Evolutionary conservation across 2,113 vertebrate species (phyloP).

Genomic region (Taxidea taxus): DNA sequence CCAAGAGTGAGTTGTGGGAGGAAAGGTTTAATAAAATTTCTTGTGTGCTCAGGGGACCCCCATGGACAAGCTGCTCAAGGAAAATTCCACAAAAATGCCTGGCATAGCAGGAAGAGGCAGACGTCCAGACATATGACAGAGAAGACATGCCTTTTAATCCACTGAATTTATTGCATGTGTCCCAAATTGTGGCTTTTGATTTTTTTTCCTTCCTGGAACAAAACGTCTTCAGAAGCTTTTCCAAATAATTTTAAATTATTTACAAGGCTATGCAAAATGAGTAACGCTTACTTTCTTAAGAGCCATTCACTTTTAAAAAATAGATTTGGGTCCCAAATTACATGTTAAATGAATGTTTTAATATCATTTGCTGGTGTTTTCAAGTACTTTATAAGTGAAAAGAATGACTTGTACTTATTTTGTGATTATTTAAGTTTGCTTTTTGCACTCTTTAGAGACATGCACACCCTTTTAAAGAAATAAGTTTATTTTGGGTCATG

Average conservation of each 20-base stretch:
- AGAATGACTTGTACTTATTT: neutral
- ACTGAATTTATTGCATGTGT: neutral
- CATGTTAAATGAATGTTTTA: neutral
- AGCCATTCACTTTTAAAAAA: neutral
- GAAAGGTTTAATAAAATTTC: slow-evolving; percentile 47
- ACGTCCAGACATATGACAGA: slow-evolving; percentile 81
- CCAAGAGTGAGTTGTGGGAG: neutral
- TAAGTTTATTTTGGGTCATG: neutral
- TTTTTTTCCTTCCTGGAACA: neutral
- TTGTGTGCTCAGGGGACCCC: slow-evolving; percentile 80
- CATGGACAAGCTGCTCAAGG: slow-evolving; percentile 83
- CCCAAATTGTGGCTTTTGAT: neutral
- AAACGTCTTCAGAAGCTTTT: neutral
- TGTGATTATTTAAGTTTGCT: neutral
- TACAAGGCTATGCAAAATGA: neutral
- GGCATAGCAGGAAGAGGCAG: slow-evolving; percentile 82
- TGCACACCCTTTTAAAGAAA: neutral
- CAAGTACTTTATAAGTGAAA: slow-evolving; percentile 4
- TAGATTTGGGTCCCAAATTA: neutral
- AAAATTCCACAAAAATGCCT: slow-evolving; percentile 83
- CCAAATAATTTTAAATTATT: neutral
- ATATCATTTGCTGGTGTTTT: slow-evolving; percentile 20
- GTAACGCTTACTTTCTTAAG: neutral
- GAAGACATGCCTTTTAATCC: neutral
- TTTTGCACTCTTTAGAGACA: neutral